Percentiles rank a stretch among this genome's conserved stretches.
Conservation (phyloP, 2,113 vertebrate genomes). For the Narcine bancroftii region DNA sequence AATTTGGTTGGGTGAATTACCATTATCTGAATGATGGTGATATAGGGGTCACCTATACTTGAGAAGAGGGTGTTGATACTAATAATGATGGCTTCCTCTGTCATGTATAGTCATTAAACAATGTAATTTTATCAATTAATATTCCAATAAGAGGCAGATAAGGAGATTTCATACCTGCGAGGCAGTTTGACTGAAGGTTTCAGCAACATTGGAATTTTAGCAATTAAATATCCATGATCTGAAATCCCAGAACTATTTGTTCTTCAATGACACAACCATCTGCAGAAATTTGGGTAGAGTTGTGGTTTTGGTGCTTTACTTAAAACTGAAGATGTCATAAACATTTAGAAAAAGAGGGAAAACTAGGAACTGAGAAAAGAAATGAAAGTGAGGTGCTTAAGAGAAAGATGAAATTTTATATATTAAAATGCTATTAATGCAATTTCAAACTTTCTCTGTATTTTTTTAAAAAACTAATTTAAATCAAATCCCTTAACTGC, state of each 20-base stretch:
- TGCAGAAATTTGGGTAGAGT: background rate
- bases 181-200: background rate
- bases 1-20: no score
- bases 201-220: background rate
- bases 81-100: background rate
- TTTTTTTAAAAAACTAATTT: no score
- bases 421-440: no score
- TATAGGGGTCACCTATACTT: background rate
- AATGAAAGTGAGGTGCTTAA: no score
- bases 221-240: background rate
- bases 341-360: background rate
- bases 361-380: background rate
- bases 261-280: background rate
- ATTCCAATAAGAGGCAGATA: background rate
- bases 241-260: background rate
- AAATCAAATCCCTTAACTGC: no score
- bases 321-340: background rate
- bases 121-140: no score
- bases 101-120: background rate
- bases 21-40: no score
- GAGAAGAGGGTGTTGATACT: background rate
- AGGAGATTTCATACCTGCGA: background rate
- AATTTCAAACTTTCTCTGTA: no score
- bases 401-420: no score
- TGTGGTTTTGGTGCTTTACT: background rate